These are phyloP conservation scores for Empidonax traillii DNA, from an alignment of 2,113 vertebrate species.

Conservation along the genomic window DNA sequence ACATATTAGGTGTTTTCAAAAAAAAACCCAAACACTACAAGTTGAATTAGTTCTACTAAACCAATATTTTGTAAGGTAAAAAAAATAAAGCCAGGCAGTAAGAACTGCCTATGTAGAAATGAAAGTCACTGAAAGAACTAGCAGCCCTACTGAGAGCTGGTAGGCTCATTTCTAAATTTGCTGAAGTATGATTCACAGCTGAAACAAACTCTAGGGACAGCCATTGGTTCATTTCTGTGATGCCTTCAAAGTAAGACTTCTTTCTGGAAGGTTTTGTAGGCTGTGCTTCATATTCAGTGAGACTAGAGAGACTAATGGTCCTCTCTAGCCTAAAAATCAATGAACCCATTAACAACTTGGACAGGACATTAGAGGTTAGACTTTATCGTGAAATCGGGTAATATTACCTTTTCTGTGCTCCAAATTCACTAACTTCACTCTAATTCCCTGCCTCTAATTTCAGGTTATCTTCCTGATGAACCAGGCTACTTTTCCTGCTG, in stretches of 20 bases:
- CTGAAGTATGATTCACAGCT: background rate
- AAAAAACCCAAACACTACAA: background rate
- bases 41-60: background rate
- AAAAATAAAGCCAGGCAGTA: background rate
- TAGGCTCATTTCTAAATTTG: background rate
- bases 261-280: background rate
- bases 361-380: background rate
- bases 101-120: background rate
- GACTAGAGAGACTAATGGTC: background rate
- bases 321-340: background rate
- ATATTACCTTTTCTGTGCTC: background rate
- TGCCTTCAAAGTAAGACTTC: background rate
- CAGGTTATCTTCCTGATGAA: background rate
- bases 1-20: background rate
- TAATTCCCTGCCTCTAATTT: background rate
- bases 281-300: background rate
- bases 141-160: background rate
- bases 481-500: background rate
- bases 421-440: background rate
- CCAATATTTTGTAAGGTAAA: background rate
- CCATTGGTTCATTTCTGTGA: background rate
- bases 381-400: background rate
- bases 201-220: background rate
- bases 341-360: background rate
- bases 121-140: background rate